Conservation (phyloP, 2,797 vertebrate species). For the Acipenser transmontanus region DNA sequence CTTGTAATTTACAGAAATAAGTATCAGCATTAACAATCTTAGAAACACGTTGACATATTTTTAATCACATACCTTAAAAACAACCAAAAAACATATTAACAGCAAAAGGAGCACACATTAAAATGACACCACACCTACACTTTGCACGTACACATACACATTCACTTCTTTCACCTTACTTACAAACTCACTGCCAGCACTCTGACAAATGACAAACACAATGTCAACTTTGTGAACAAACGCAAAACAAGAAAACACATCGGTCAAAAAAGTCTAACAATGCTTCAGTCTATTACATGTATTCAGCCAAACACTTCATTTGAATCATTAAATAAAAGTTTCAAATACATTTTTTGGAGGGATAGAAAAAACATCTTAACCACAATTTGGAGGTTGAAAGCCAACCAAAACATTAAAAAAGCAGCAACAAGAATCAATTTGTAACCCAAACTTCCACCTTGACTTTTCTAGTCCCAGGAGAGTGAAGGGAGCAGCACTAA, state of each 20-base stretch:
- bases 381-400: not conserved
- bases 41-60: too few species aligned
- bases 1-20: too few species aligned
- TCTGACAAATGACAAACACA: not conserved
- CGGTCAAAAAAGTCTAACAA: not conserved
- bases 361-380: not conserved
- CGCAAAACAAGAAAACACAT: not conserved
- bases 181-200: not conserved
- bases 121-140: too few species aligned
- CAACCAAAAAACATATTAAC: too few species aligned
- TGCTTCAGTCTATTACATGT: slow-evolving; percentile 2
- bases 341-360: not conserved
- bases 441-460: slow-evolving; percentile 1
- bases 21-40: too few species aligned
- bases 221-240: slow-evolving; percentile 3
- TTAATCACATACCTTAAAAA: too few species aligned
- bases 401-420: not conserved
- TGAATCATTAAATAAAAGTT: not conserved
- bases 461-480: slow-evolving; percentile 12
- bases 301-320: not conserved
- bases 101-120: too few species aligned
- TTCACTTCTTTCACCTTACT: too few species aligned
- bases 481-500: slow-evolving; percentile 1
- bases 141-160: too few species aligned
- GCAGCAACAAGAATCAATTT: too few species aligned